phyloP scores from a whole-genome alignment of 1,140 invertebrate species.

The Drosophila willistoni region DNA sequence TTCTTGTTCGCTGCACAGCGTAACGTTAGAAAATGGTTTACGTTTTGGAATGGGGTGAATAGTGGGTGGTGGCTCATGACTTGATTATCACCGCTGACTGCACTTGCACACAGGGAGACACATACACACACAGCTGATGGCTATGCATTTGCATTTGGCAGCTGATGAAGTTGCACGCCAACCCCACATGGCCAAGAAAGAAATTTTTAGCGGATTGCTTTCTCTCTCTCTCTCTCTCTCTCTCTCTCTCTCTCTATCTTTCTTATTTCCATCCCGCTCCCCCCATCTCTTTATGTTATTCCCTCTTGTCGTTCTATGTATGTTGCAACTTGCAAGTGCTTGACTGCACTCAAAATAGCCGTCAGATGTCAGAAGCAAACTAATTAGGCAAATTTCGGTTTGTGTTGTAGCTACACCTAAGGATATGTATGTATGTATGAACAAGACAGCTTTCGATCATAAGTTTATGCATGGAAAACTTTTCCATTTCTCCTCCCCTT shows the following conservation, averaged over 20 bases:
- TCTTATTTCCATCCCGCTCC: not conserved
- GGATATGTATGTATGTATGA: not conserved
- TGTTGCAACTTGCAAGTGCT: not conserved
- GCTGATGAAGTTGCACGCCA: slow-evolving; percentile 69
- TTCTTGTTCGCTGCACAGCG: slow-evolving; percentile 11
- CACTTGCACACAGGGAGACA: slow-evolving; percentile 56
- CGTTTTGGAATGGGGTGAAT: not conserved
- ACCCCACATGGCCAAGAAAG: slow-evolving; percentile 19
- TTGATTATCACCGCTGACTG: slow-evolving; percentile 74
- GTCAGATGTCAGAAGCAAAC: slow-evolving; percentile 3
- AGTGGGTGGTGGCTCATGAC: slow-evolving; percentile 48
- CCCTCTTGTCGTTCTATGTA: not conserved
- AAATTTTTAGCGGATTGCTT: slow-evolving; percentile 17
- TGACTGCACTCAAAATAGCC: slow-evolving; percentile 8
- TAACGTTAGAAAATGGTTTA: slow-evolving; percentile 16
- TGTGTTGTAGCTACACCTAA: slow-evolving; percentile 2
- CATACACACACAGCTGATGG: slow-evolving; percentile 50
- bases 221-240: not conserved
- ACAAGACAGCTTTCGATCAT: not conserved
- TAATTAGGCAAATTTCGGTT: not conserved
- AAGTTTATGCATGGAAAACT: not conserved
- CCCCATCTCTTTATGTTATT: not conserved
- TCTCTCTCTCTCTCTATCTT: not conserved
- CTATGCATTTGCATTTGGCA: slow-evolving; percentile 64
- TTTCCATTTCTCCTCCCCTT: not conserved